Evolutionary conservation across 2,888 invertebrate species (phyloP).

Genomic region (Automeris io): DNA sequence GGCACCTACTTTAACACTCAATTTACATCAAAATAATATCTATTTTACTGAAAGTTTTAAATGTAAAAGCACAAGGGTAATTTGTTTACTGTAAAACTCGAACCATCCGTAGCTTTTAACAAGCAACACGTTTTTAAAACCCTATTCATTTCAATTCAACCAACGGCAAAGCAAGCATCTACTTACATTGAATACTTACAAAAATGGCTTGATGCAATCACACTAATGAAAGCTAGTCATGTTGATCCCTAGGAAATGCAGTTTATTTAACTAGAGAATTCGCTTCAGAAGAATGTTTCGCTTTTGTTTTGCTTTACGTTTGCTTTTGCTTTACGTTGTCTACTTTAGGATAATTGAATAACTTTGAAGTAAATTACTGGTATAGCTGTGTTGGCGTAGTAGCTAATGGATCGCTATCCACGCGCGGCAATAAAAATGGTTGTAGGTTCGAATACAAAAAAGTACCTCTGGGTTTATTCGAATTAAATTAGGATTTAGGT

Average conservation of each 20-base stretch:
- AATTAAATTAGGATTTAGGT: too few species aligned
- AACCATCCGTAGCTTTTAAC: not conserved
- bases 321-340: too few species aligned
- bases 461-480: too few species aligned
- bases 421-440: too few species aligned
- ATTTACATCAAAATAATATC: too few species aligned
- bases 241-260: constrained; percentile 8
- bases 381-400: too few species aligned
- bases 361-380: too few species aligned
- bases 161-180: constrained; percentile 1
- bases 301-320: not conserved
- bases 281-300: not conserved
- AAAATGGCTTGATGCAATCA: constrained; percentile 11
- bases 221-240: constrained; percentile 10
- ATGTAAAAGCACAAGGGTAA: not conserved
- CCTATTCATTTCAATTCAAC: constrained; percentile 6
- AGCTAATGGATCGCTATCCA: too few species aligned
- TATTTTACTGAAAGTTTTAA: not conserved
- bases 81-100: not conserved
- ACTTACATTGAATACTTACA: constrained; percentile 7
- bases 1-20: too few species aligned
- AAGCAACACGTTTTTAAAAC: constrained; percentile 6
- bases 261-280: constrained; percentile 3
- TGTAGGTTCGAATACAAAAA: too few species aligned
- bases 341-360: too few species aligned